Conservation (phyloP, 2,888 invertebrate species). For the Eutolmus rufibarbis region DNA sequence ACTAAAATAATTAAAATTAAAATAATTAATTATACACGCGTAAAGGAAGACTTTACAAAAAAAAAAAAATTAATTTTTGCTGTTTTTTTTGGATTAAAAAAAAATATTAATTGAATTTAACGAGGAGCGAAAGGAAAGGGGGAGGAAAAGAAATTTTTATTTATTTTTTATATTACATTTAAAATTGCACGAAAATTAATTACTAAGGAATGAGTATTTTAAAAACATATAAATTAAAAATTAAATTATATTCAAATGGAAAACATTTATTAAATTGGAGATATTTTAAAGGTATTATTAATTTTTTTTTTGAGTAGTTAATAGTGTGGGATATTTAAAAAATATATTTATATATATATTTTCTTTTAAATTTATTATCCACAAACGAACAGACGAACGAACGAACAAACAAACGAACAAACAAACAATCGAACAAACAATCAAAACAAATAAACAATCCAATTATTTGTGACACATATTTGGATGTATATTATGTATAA, state of each 20-base stretch:
- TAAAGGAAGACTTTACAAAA: neutral
- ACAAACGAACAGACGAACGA: constrained; percentile 14
- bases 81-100: neutral
- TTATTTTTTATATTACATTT: neutral
- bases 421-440: neutral
- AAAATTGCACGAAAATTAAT: constrained; percentile 14
- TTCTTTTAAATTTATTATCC: neutral
- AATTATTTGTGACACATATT: neutral
- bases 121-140: neutral
- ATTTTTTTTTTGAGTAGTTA: neutral
- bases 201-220: neutral
- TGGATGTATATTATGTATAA: neutral
- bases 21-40: neutral
- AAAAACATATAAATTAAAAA: neutral
- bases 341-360: neutral
- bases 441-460: constrained; percentile 9
- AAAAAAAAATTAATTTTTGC: no score
- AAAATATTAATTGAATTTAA: neutral
- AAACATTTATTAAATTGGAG: neutral
- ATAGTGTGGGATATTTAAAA: neutral
- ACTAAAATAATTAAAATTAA: neutral
- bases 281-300: neutral
- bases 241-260: neutral
- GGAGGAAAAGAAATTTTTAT: neutral
- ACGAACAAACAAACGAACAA: constrained; percentile 6